phyloP scores from a whole-genome alignment of 1,140 invertebrate species.

The Drosophila obscura region DNA sequence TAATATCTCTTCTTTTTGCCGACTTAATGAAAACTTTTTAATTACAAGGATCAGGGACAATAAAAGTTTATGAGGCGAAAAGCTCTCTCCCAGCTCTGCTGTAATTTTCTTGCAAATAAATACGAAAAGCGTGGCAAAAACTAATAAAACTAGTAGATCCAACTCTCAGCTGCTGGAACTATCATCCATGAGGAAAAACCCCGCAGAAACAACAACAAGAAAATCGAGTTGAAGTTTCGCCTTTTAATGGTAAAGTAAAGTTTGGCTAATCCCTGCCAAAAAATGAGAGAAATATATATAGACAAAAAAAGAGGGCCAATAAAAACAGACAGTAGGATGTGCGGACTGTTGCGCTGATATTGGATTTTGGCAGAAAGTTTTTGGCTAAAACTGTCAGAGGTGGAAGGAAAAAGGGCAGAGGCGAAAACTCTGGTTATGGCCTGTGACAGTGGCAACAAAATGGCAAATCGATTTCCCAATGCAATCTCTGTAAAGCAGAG shows the following conservation, averaged over 20 bases:
- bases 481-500: constrained; percentile 34
- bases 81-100: constrained; percentile 16
- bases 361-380: constrained; percentile 50
- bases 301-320: constrained; percentile 34
- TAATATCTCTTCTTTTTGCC: constrained; percentile 13
- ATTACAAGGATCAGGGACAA: constrained; percentile 74
- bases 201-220: constrained; percentile 16
- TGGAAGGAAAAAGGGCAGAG: background rate
- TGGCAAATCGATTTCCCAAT: constrained; percentile 66
- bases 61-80: constrained; percentile 76
- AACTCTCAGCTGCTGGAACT: constrained; percentile 47
- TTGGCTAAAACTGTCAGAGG: constrained; percentile 38
- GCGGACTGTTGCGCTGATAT: constrained; percentile 56
- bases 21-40: constrained; percentile 74
- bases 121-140: constrained; percentile 48
- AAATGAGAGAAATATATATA: too few species aligned
- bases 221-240: constrained; percentile 64
- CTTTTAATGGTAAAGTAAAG: constrained; percentile 56
- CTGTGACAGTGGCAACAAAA: constrained; percentile 53
- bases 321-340: constrained; percentile 42
- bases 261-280: constrained; percentile 61
- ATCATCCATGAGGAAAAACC: constrained; percentile 22
- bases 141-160: constrained; percentile 59
- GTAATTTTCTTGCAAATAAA: constrained; percentile 43
- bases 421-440: constrained; percentile 23